phyloP scores from a whole-genome alignment of 2,113 vertebrate species.

The Catagonus wagneri region DNA sequence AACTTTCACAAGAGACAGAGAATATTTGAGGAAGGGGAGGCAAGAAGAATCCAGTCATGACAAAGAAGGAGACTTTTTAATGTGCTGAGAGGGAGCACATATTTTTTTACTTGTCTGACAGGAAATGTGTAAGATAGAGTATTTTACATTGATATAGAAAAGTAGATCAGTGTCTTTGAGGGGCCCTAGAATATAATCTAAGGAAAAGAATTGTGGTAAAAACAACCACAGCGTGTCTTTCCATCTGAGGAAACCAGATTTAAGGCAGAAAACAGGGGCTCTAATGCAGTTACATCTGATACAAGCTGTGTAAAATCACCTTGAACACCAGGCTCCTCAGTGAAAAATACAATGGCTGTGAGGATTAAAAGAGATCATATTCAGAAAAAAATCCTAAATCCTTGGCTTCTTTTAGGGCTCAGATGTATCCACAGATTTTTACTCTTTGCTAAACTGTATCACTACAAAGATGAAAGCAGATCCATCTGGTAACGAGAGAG shows the following conservation, averaged over 20 bases:
- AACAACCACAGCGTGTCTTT: conserved; percentile 16
- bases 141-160: conserved; percentile 25
- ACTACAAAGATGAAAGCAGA: neutral
- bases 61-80: neutral
- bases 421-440: neutral
- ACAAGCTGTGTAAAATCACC: conserved; percentile 28
- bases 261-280: neutral
- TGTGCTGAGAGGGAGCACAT: neutral
- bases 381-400: neutral
- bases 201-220: conserved; percentile 19
- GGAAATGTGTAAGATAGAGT: neutral
- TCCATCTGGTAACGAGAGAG: neutral
- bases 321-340: neutral
- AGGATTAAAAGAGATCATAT: conserved; percentile 21
- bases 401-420: neutral
- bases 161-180: conserved; percentile 53
- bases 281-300: neutral
- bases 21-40: neutral
- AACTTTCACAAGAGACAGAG: neutral
- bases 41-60: neutral
- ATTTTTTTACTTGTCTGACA: neutral
- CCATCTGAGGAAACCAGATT: neutral
- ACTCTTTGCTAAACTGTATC: neutral
- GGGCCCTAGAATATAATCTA: neutral
- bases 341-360: conserved; percentile 6